These are phyloP conservation scores for Antigone vipio DNA, from an alignment of 2,113 vertebrate species.

Conservation along the genomic window DNA sequence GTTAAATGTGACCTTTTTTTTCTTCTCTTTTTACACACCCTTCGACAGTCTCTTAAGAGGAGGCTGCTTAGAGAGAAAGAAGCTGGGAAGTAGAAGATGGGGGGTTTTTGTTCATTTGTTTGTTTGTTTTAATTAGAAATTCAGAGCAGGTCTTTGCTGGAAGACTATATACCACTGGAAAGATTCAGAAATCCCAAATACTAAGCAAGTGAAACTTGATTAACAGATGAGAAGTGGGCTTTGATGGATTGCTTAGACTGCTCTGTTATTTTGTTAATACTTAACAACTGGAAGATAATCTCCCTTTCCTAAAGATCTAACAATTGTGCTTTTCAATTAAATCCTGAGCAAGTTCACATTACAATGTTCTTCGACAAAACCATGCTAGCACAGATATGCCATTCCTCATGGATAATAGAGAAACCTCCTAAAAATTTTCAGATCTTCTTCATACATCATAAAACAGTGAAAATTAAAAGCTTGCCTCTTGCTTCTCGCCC, in stretches of 20 bases:
- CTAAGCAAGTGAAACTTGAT: not conserved
- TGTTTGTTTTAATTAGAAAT: not conserved
- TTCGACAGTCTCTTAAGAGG: not conserved
- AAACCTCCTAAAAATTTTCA: not conserved
- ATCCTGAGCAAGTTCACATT: not conserved
- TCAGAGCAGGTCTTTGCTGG: not conserved
- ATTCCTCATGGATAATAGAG: not conserved
- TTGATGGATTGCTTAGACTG: not conserved
- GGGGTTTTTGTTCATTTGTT: not conserved
- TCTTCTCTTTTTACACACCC: not conserved
- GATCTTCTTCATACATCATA: not conserved
- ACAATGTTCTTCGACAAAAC: not conserved
- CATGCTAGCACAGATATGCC: not conserved
- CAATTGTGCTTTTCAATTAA: not conserved
- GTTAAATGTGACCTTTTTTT: not conserved
- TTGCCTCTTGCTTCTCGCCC: not conserved
- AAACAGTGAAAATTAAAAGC: not conserved
- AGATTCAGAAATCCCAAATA: not conserved
- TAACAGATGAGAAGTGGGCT: not conserved
- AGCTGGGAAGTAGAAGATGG: not conserved
- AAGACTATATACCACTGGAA: not conserved
- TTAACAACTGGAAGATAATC: not conserved
- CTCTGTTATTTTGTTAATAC: not conserved
- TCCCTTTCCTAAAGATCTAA: not conserved
- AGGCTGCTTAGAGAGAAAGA: not conserved